Percentiles rank a stretch among this genome's conserved stretches.
These are phyloP conservation scores for Falco biarmicus DNA, from an alignment of 2,797 vertebrate species.

Conservation along the genomic window DNA sequence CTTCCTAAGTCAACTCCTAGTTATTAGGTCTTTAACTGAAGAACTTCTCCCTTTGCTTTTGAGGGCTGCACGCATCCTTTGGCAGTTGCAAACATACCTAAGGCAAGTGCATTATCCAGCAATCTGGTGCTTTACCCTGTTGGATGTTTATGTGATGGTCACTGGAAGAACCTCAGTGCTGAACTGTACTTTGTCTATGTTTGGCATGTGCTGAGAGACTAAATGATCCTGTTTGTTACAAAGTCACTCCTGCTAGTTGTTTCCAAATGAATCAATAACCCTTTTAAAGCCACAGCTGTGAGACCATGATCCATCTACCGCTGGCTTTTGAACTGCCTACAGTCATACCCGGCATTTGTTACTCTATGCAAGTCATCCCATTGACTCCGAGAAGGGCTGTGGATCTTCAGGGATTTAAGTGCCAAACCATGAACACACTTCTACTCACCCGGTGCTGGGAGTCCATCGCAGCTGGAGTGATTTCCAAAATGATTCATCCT, in stretches of 20 bases:
- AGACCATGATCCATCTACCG: not conserved
- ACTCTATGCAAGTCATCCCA: not conserved
- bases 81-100: not conserved
- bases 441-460: not conserved
- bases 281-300: conserved; percentile 34
- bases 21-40: not conserved
- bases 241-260: conserved; percentile 30
- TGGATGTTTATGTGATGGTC: not conserved
- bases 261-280: conserved; percentile 55
- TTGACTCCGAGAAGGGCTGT: not conserved
- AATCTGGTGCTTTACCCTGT: not conserved
- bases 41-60: not conserved
- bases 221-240: conserved; percentile 25
- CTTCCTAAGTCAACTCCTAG: not conserved
- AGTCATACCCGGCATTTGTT: not conserved
- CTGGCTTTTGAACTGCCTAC: not conserved
- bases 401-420: not conserved
- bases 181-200: not conserved
- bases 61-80: not conserved
- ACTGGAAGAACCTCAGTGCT: not conserved
- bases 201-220: not conserved
- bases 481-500: conserved; percentile 7
- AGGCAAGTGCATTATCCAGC: not conserved
- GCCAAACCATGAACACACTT: not conserved
- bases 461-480: not conserved